These are phyloP conservation scores for Micropoecilia bifurca DNA, from an alignment of 2,797 vertebrate species.

Conservation along the genomic window DNA sequence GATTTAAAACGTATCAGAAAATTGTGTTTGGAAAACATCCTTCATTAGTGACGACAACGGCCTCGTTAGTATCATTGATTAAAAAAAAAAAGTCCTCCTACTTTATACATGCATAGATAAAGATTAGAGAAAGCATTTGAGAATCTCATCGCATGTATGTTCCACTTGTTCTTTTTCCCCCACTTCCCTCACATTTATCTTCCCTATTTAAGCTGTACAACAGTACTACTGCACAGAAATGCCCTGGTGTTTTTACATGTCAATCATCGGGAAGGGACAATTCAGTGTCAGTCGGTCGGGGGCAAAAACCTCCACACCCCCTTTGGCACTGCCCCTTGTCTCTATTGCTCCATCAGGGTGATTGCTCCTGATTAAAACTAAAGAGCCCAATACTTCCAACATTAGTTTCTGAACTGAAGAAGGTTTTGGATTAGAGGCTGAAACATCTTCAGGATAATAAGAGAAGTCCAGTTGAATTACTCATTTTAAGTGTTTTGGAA, in stretches of 20 bases:
- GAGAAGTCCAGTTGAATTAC: neutral
- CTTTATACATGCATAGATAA: no score
- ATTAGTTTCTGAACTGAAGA: neutral
- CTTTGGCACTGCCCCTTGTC: neutral
- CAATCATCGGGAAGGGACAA: no score
- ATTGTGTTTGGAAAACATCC: neutral
- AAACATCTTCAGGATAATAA: neutral
- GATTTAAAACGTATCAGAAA: neutral
- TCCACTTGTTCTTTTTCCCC: no score
- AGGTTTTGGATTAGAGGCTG: neutral
- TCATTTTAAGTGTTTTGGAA: constrained; percentile 32
- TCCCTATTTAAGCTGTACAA: no score
- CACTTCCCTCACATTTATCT: no score
- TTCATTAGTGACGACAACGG: neutral
- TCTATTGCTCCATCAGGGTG: neutral
- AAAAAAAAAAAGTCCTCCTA: no score
- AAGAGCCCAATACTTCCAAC: neutral
- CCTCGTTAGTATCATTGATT: neutral
- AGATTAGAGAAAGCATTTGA: no score
- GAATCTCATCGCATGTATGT: no score
- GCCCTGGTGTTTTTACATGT: no score
- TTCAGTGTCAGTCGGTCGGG: no score
- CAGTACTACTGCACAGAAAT: no score
- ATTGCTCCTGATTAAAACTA: neutral
- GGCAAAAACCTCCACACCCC: no score